Conservation (phyloP, 64 coral and sea anemone species). For the Montipora foliosa region DNA sequence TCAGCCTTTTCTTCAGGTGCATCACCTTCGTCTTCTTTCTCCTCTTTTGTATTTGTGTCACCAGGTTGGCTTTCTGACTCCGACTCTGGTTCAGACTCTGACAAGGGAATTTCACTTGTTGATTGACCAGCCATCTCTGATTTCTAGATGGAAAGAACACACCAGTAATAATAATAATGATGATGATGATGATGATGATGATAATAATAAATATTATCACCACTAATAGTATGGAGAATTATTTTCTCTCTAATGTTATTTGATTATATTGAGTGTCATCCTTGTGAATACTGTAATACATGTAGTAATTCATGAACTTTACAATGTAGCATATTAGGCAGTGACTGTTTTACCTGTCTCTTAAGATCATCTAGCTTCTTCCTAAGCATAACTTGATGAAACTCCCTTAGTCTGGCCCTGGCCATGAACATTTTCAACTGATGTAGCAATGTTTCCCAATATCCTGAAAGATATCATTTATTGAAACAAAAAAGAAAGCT, state of each 20-base stretch:
- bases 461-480: conserved; percentile 48
- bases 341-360: conserved; percentile 71
- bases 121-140: conserved; percentile 43
- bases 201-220: too few relatives aligned
- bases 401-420: conserved; percentile 88
- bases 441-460: conserved; percentile 91
- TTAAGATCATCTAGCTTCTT: conserved; percentile 85
- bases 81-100: conserved; percentile 63
- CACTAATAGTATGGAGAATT: too few relatives aligned
- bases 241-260: too few relatives aligned
- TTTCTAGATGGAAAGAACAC: conserved; percentile 46
- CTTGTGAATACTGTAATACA: too few relatives aligned
- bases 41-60: neutral
- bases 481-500: neutral
- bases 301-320: too few relatives aligned
- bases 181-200: too few relatives aligned
- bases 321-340: too few relatives aligned
- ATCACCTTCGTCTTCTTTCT: neutral
- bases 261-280: too few relatives aligned
- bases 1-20: conserved; percentile 31
- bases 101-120: conserved; percentile 50
- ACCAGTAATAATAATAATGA: neutral
- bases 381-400: conserved; percentile 87
- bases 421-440: conserved; percentile 92
- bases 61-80: neutral